Conservation (phyloP, 2,797 vertebrate genomes). For the Coendou prehensilis region DNA sequence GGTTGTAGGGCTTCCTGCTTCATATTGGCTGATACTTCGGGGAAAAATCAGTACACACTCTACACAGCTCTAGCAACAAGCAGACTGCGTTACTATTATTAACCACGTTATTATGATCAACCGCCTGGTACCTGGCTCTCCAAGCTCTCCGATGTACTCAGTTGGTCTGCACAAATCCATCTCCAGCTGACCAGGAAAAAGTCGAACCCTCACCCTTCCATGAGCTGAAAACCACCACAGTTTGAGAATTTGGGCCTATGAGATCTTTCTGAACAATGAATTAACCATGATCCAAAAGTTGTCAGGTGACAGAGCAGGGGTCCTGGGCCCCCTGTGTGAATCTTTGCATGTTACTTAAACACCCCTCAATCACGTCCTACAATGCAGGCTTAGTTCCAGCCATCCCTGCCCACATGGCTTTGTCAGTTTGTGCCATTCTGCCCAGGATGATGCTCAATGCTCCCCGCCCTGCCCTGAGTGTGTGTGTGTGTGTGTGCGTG, state of each 20-base stretch:
- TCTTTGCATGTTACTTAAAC: not conserved
- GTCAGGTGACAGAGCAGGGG: not conserved
- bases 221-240: not conserved
- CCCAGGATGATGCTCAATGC: not conserved
- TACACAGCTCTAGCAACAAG: slow-evolving; percentile 41
- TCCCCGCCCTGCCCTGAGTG: too few species aligned
- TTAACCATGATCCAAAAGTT: not conserved
- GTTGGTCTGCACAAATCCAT: not conserved
- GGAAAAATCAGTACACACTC: slow-evolving; percentile 64
- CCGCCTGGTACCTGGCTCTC: not conserved
- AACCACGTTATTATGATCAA: not conserved
- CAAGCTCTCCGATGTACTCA: slow-evolving; percentile 34
- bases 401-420: not conserved
- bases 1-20: slow-evolving; percentile 8
- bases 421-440: not conserved
- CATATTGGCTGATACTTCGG: slow-evolving; percentile 33
- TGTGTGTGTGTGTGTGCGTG: rapidly evolving
- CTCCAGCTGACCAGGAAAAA: not conserved
- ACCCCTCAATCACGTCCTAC: not conserved
- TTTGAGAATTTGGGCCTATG: not conserved
- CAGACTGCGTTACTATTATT: slow-evolving; percentile 6
- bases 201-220: not conserved
- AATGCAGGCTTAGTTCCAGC: not conserved
- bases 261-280: slow-evolving; percentile 48
- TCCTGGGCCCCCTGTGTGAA: not conserved